Conservation (phyloP, 2,888 invertebrate genomes). For the Dryomyza anilis region DNA sequence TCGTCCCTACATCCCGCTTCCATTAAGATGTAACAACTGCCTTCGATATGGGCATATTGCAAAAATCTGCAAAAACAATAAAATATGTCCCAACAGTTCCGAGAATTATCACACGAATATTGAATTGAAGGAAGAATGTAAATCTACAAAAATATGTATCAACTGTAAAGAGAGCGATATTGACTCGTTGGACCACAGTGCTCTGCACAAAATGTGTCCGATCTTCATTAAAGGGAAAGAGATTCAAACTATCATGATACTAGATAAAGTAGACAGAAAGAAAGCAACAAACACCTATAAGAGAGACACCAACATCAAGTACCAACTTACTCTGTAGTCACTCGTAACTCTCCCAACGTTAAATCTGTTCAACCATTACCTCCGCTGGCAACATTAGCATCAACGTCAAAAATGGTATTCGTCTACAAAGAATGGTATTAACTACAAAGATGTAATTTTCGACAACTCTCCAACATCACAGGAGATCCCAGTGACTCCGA, state of each 20-base stretch:
- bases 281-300: not conserved
- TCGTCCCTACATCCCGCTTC: constrained; percentile 10
- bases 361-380: not conserved
- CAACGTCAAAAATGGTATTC: not conserved
- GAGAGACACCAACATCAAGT: not conserved
- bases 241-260: too few relatives aligned
- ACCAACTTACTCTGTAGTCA: too few relatives aligned
- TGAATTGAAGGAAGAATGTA: not conserved
- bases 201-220: too few relatives aligned
- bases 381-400: not conserved
- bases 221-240: too few relatives aligned
- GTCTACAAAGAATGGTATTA: not conserved
- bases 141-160: not conserved
- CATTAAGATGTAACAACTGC: not conserved
- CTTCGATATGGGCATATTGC: not conserved
- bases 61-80: constrained; percentile 1
- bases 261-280: too few relatives aligned
- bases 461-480: not conserved
- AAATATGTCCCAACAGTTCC: not conserved
- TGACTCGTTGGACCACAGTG: not conserved
- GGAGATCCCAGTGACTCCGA: not conserved
- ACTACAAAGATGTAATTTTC: not conserved
- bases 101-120: not conserved
- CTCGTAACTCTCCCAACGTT: not conserved
- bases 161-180: not conserved